Evolutionary conservation across 2,888 invertebrate genomes (phyloP).

Genomic region (Ametastegia equiseti): DNA sequence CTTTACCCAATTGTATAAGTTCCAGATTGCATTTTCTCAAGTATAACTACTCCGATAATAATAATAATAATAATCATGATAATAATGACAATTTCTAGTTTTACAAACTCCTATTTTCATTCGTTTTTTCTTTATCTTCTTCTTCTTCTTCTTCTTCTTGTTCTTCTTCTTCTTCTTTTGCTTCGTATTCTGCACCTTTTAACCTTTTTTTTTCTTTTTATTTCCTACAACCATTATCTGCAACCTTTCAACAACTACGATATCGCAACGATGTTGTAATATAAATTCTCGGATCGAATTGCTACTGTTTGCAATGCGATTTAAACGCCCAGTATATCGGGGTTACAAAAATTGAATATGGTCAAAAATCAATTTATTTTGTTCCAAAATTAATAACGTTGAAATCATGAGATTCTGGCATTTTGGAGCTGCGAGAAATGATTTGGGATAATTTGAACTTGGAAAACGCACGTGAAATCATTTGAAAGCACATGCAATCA

Average conservation of each 20-base stretch:
- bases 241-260: background rate
- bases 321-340: too few relatives aligned
- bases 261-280: background rate
- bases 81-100: background rate
- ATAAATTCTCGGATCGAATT: background rate
- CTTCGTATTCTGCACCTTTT: too few relatives aligned
- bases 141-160: background rate
- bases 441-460: too few relatives aligned
- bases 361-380: too few relatives aligned
- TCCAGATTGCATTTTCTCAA: conserved; percentile 52
- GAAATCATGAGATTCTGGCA: too few relatives aligned
- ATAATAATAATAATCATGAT: background rate
- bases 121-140: background rate
- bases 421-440: too few relatives aligned
- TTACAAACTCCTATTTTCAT: background rate
- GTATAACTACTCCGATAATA: conserved; percentile 11
- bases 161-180: background rate
- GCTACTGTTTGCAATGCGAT: too few relatives aligned
- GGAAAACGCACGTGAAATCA: too few relatives aligned
- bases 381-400: too few relatives aligned
- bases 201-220: background rate
- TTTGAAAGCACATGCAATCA: too few relatives aligned
- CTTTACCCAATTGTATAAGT: conserved; percentile 57
- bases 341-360: too few relatives aligned
- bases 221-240: too few relatives aligned